phyloP scores from a whole-genome alignment of 1,140 invertebrate species.

The Lordiphosa clarofinis region DNA sequence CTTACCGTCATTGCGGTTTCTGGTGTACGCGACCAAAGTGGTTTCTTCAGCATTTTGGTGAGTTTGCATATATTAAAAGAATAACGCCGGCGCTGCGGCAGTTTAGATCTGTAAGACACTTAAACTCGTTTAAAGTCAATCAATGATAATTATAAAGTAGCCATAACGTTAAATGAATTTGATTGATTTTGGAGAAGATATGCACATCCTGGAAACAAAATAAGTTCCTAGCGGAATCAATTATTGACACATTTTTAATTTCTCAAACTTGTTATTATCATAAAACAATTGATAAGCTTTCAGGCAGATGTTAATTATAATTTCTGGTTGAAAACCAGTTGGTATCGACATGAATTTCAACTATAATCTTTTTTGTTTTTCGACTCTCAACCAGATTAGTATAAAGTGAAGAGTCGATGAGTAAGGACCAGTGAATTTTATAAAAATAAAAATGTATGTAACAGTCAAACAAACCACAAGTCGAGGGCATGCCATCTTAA shows the following conservation, averaged over 20 bases:
- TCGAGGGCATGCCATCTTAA: background rate
- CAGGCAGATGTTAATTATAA: conserved; percentile 1
- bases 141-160: conserved; percentile 1
- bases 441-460: conserved; percentile 30
- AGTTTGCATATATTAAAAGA: conserved; percentile 6
- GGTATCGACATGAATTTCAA: conserved; percentile 16
- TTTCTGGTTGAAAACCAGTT: conserved; percentile 41
- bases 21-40: conserved; percentile 3
- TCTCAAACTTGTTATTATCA: too few species aligned
- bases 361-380: conserved; percentile 19
- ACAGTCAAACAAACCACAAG: background rate
- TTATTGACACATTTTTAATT: too few species aligned
- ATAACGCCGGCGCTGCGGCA: too few species aligned
- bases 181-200: too few species aligned
- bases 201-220: too few species aligned
- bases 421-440: conserved; percentile 28
- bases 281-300: too few species aligned
- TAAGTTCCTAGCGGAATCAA: too few species aligned
- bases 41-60: background rate
- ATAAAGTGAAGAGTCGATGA: conserved; percentile 27
- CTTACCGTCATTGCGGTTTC: conserved; percentile 2
- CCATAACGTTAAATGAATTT: too few species aligned
- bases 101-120: background rate
- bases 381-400: conserved; percentile 24
- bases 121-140: conserved; percentile 1